Evolutionary conservation across 92 coral and sea anemone genomes (phyloP).

Genomic region (Zoanthus sociatus): DNA sequence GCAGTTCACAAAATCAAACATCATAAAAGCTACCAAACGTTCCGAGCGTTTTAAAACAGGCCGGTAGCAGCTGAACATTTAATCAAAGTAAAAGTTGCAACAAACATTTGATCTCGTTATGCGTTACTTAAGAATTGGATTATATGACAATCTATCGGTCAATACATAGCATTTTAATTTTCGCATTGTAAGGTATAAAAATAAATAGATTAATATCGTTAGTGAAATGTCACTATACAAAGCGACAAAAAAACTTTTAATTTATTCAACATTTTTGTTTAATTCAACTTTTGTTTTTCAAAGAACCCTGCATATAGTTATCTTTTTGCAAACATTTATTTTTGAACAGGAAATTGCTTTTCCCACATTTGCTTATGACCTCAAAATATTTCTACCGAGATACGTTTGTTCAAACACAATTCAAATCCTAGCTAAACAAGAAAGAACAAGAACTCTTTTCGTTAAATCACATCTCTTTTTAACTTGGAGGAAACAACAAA

Average conservation of each 20-base stretch:
- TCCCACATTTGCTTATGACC: background rate
- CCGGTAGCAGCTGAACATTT: no score
- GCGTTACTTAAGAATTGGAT: no score
- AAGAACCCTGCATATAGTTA: background rate
- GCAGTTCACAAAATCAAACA: no score
- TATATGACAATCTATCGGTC: no score
- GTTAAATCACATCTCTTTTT: background rate
- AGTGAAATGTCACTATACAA: background rate
- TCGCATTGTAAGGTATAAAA: background rate
- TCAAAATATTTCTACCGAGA: background rate
- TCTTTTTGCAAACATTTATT: background rate
- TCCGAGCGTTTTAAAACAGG: no score
- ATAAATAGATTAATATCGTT: background rate
- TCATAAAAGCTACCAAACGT: no score
- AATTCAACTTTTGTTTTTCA: background rate
- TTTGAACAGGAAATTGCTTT: background rate
- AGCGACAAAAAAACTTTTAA: background rate
- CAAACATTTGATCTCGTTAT: no score
- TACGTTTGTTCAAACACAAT: constrained; percentile 10
- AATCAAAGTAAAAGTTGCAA: no score
- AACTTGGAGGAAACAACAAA: background rate
- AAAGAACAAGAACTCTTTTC: constrained; percentile 5
- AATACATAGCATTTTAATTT: background rate
- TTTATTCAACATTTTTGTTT: background rate
- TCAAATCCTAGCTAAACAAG: background rate